Evolutionary conservation across 1,140 invertebrate species (phyloP).

Genomic region (Drosophila leontia): DNA sequence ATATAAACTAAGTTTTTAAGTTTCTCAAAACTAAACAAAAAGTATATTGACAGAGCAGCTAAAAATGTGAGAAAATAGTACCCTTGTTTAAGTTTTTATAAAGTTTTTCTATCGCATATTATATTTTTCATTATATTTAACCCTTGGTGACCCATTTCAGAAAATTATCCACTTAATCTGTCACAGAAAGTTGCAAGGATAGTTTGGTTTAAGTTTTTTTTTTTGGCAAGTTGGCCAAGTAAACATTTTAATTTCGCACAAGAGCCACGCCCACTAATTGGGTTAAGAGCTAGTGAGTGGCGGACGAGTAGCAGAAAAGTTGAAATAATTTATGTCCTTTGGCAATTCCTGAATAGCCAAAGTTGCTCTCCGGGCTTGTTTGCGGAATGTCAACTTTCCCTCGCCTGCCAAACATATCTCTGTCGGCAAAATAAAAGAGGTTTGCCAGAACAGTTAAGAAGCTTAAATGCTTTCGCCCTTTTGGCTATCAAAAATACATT

Average conservation of each 20-base stretch:
- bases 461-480: slow-evolving; percentile 12
- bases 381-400: slow-evolving; percentile 61
- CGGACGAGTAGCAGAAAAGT: slow-evolving; percentile 16
- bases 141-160: slow-evolving; percentile 48
- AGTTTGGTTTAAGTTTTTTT: slow-evolving; percentile 6
- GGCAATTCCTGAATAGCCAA: slow-evolving; percentile 31
- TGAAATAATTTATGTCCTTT: slow-evolving; percentile 48
- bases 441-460: slow-evolving; percentile 18
- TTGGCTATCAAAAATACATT: slow-evolving; percentile 52
- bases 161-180: slow-evolving; percentile 55
- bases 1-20: not conserved
- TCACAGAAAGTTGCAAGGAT: slow-evolving; percentile 33
- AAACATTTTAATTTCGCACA: slow-evolving; percentile 62
- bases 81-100: not conserved
- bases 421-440: slow-evolving; percentile 26
- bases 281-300: slow-evolving; percentile 23
- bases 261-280: slow-evolving; percentile 68
- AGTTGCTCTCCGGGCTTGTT: slow-evolving; percentile 37
- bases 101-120: not conserved
- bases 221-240: slow-evolving; percentile 44
- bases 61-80: not conserved
- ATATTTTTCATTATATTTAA: slow-evolving; percentile 2
- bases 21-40: not conserved
- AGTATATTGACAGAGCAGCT: not conserved
- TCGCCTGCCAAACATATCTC: slow-evolving; percentile 35